Percentiles rank a stretch among this genome's conserved stretches.
These are phyloP conservation scores for Zaprionus ghesquierei DNA, from an alignment of 1,140 invertebrate genomes.

Conservation along the genomic window DNA sequence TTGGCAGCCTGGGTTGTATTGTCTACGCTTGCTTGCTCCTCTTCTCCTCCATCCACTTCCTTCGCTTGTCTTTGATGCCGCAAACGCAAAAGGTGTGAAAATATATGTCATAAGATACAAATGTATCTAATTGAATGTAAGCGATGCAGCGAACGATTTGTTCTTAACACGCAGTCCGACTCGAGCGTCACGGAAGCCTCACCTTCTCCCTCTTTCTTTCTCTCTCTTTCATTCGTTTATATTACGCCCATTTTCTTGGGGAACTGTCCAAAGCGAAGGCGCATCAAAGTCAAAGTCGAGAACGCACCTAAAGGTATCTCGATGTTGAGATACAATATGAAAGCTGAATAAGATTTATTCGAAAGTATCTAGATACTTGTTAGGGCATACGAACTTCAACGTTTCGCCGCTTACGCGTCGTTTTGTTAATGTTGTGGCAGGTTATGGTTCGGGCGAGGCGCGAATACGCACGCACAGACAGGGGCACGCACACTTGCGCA, in stretches of 20 bases:
- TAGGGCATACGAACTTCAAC: slow-evolving; percentile 26
- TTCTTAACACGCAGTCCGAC: slow-evolving; percentile 64
- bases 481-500: too few species aligned
- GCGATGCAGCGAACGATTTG: slow-evolving; percentile 61
- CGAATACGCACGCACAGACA: slow-evolving; percentile 26
- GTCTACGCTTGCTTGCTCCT: not conserved
- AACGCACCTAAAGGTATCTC: slow-evolving; percentile 20
- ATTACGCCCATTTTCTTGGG: not conserved
- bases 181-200: not conserved
- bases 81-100: slow-evolving; percentile 69
- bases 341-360: not conserved
- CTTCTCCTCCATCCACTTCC: not conserved
- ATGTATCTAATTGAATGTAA: slow-evolving; percentile 80
- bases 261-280: slow-evolving; percentile 32
- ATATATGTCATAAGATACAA: slow-evolving; percentile 81
- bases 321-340: slow-evolving; percentile 2
- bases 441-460: slow-evolving; percentile 62
- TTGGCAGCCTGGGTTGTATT: slow-evolving; percentile 1
- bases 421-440: slow-evolving; percentile 64
- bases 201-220: too few species aligned
- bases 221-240: too few species aligned
- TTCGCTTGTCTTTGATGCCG: slow-evolving; percentile 21
- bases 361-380: not conserved
- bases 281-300: slow-evolving; percentile 76
- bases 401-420: slow-evolving; percentile 10